Evolutionary conservation across 2,797 vertebrate species (phyloP).

Genomic region (Taeniopygia guttata): DNA sequence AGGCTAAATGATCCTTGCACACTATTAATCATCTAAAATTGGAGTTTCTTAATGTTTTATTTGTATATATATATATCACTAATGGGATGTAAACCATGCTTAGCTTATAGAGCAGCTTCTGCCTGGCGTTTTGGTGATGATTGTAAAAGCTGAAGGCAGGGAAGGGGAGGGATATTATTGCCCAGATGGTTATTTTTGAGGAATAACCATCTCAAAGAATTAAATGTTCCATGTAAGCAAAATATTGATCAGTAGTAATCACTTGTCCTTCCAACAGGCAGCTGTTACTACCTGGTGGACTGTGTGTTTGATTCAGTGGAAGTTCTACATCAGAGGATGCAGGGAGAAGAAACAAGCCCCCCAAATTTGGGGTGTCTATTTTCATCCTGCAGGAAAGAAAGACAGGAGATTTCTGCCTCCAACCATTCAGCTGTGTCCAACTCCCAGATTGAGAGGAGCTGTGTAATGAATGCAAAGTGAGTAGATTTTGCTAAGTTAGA

Average conservation of each 20-base stretch:
- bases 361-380: not conserved
- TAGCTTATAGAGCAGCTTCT: not conserved
- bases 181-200: not conserved
- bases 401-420: not conserved
- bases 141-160: not conserved
- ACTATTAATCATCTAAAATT: not conserved
- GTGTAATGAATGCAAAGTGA: not conserved
- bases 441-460: not conserved
- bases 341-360: not conserved
- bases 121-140: not conserved
- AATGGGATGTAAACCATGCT: not conserved
- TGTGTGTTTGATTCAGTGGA: not conserved
- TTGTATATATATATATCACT: not conserved
- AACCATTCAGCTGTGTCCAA: not conserved
- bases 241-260: not conserved
- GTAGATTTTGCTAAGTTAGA: not conserved
- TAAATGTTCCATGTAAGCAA: not conserved
- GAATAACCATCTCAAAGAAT: not conserved
- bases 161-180: not conserved
- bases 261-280: not conserved
- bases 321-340: not conserved
- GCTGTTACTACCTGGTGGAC: not conserved
- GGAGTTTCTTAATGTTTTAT: not conserved
- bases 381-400: not conserved
- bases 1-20: not conserved